These are phyloP conservation scores for Zaprionus bogoriensis DNA, from an alignment of 2,888 invertebrate species.

Conservation along the genomic window DNA sequence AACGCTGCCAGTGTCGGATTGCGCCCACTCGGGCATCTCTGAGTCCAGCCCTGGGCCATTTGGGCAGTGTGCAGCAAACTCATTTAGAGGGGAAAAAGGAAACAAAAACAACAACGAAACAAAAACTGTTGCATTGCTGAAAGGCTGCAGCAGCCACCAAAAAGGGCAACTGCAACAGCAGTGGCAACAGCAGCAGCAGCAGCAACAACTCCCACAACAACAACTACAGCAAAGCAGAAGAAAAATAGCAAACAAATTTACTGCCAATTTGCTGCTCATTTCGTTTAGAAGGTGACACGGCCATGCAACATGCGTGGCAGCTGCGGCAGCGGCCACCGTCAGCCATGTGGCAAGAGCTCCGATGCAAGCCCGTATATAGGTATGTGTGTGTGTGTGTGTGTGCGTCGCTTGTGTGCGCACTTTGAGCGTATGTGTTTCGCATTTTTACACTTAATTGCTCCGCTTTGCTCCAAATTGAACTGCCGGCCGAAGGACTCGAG, in stretches of 20 bases:
- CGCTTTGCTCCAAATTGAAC: conserved; percentile 75
- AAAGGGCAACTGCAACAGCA: conserved; percentile 12
- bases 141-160: conserved; percentile 36
- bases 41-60: conserved; percentile 37
- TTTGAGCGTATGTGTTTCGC: conserved; percentile 76
- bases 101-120: no score
- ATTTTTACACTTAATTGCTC: conserved; percentile 77
- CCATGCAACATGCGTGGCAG: conserved; percentile 70
- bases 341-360: neutral
- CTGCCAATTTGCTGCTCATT: conserved; percentile 77
- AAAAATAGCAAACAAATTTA: conserved; percentile 77
- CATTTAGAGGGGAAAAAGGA: conserved; percentile 58
- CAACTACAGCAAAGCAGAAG: conserved; percentile 47
- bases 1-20: conserved; percentile 26
- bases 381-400: conserved; percentile 27
- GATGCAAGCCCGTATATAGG: neutral
- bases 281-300: conserved; percentile 76
- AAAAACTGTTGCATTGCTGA: conserved; percentile 51
- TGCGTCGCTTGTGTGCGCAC: conserved; percentile 24
- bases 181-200: conserved; percentile 9
- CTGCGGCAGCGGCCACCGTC: conserved; percentile 25
- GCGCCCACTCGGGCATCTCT: conserved; percentile 15
- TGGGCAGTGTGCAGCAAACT: conserved; percentile 54
- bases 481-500: conserved; percentile 20
- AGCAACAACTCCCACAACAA: conserved; percentile 28